These are phyloP conservation scores for Ylistrum balloti DNA, from an alignment of 1,140 invertebrate genomes.

Conservation along the genomic window DNA sequence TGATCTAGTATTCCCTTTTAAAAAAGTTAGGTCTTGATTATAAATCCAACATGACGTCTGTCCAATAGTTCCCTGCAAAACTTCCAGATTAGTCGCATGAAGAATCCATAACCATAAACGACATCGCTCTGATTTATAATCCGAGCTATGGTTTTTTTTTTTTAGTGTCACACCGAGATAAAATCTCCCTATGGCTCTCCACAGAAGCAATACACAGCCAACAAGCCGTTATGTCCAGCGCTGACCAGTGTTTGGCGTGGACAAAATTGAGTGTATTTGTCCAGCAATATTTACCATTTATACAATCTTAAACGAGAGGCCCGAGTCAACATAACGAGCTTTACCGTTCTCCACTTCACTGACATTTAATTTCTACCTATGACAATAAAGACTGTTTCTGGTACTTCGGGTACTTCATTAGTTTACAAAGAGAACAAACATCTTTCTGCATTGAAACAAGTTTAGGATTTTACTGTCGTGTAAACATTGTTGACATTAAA, in stretches of 20 bases:
- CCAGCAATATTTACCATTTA: conserved; percentile 27
- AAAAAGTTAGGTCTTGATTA: not conserved
- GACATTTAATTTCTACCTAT: not conserved
- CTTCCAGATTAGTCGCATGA: not conserved
- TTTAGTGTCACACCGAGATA: too few species aligned
- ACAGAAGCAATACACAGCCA: not conserved
- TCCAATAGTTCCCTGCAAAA: not conserved
- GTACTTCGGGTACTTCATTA: conserved; percentile 5
- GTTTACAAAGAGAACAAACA: not conserved
- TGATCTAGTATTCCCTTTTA: not conserved
- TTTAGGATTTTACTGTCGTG: conserved; percentile 27
- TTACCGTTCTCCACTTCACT: not conserved
- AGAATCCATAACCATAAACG: not conserved
- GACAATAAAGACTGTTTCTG: not conserved
- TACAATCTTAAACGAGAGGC: not conserved
- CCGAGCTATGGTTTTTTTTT: not conserved
- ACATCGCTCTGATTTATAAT: not conserved
- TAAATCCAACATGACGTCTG: not conserved
- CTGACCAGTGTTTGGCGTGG: not conserved
- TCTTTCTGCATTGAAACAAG: not conserved
- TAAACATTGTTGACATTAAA: not conserved
- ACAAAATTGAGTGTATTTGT: not conserved
- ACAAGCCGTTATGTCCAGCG: not conserved
- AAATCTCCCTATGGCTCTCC: not conserved
- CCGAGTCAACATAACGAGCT: not conserved